Base-by-base conservation (phyloP, 2,113 vertebrate species). In the Quiscalus mexicanus region DNA sequence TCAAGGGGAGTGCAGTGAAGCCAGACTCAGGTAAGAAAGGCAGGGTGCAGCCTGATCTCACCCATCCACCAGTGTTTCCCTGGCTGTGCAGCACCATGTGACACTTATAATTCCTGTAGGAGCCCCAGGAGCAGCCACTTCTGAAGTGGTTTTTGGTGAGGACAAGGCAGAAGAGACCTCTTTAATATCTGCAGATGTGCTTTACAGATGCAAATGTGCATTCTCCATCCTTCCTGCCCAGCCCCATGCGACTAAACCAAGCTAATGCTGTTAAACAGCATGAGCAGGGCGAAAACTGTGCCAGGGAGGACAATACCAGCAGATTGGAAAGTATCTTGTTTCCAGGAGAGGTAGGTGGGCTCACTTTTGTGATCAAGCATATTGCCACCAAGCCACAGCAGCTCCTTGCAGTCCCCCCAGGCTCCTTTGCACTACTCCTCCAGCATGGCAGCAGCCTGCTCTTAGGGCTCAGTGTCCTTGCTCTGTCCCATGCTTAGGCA, bases 261-360 rank as follows among this genome's bases (percentile, higher is more conserved):
- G 59, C 39, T 83, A 73, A 79, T 1, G 4, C 9, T 9, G 8
- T 73, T 67, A 39, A 44, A 20, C 1, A 3, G 58, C 65, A 11
- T 27, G 52, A 82, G 28, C 23, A 76, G 31, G 15, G 28, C 0
- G 0, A 60, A 0, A 28, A 37, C n/a, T 75, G 44, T 42, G 37
- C 35, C 5, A 8, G 24, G 30, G 33, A 78, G 33, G 64, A 59
- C 41, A 87, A 39, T 2, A 4, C 11, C 64, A 64, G 25, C 3
- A 6, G 37, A 64, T 2, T 3, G 2, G 39, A 85, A 86, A 30
- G 47, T 52, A 84, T 21, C 19, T 74, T 52, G 25, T 42, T 91
- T 74, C 44, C 65, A 64, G 44, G 19, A 78, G 33, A 75, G 12
- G 39, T 20, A 93, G 49, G 31, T 21, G 60, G 58, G 53, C 41